phyloP scores from a whole-genome alignment of 2,888 invertebrate genomes.

The Phasia obesa region DNA sequence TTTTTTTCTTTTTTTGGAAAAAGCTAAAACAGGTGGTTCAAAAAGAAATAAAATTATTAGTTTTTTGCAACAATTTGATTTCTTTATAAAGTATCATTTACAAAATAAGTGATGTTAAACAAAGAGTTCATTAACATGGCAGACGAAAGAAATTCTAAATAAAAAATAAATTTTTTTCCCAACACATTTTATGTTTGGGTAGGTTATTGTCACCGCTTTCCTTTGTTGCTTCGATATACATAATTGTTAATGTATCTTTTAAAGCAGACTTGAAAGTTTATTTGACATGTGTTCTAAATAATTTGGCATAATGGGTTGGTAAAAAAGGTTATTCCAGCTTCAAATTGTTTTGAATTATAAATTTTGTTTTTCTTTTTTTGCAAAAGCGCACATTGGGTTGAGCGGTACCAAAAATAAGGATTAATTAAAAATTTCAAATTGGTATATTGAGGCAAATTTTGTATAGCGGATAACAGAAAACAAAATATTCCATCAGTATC shows the following conservation, averaged over 20 bases:
- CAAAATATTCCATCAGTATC: too few relatives aligned
- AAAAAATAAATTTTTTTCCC: conserved; percentile 37
- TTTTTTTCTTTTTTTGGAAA: background rate
- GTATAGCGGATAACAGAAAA: too few relatives aligned
- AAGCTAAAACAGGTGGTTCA: conserved; percentile 48
- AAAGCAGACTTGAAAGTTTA: background rate
- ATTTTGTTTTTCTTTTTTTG: background rate
- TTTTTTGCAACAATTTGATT: conserved; percentile 14
- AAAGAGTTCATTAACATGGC: conserved; percentile 50
- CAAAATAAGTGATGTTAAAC: background rate
- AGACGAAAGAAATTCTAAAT: conserved; percentile 35
- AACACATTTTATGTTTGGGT: conserved; percentile 59
- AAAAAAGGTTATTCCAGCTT: background rate
- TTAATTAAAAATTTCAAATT: too few relatives aligned
- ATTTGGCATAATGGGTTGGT: conserved; percentile 9
- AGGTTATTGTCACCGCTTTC: conserved; percentile 56
- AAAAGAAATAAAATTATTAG: conserved; percentile 1
- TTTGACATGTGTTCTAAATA: conserved; percentile 30
- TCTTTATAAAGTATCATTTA: conserved; percentile 15
- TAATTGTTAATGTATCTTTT: conserved; percentile 15
- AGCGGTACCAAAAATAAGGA: too few relatives aligned
- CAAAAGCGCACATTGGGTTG: too few relatives aligned
- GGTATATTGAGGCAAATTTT: too few relatives aligned
- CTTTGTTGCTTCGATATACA: conserved; percentile 2
- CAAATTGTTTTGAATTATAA: background rate